These are phyloP conservation scores for Phaonia tiefii DNA, from an alignment of 2,888 invertebrate species.

Conservation along the genomic window DNA sequence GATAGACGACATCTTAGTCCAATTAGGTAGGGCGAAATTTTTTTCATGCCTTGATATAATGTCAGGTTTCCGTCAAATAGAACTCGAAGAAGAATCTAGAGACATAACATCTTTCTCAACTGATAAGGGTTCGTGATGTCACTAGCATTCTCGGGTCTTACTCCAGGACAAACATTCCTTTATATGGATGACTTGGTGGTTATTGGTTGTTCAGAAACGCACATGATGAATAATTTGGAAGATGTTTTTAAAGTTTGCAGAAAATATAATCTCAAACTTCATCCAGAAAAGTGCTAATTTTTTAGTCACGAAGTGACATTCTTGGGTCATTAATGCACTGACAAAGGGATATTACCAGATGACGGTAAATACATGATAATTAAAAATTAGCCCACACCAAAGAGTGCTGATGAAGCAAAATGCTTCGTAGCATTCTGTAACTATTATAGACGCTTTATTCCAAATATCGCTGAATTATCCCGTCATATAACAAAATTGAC, in stretches of 20 bases:
- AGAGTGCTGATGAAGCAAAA: not conserved
- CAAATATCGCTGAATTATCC: constrained; percentile 5
- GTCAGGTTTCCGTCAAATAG: not conserved
- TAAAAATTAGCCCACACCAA: not conserved
- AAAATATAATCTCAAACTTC: no score
- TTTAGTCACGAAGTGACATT: no score
- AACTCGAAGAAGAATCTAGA: not conserved
- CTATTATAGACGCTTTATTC: constrained; percentile 40
- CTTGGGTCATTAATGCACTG: not conserved
- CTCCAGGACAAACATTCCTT: not conserved
- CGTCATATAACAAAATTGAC: constrained; percentile 43
- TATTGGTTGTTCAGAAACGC: not conserved
- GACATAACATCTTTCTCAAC: not conserved
- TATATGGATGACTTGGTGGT: not conserved
- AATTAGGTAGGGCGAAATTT: not conserved
- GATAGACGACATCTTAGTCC: not conserved
- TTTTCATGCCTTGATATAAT: not conserved
- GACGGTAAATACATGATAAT: not conserved
- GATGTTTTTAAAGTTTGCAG: not conserved
- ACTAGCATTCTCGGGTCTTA: not conserved
- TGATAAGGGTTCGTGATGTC: not conserved
- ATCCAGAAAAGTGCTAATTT: no score
- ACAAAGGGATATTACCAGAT: not conserved
- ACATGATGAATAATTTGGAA: not conserved
- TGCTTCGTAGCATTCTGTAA: not conserved